Conservation (phyloP, 2,888 invertebrate species). For the Ganaspis brasiliensis region DNA sequence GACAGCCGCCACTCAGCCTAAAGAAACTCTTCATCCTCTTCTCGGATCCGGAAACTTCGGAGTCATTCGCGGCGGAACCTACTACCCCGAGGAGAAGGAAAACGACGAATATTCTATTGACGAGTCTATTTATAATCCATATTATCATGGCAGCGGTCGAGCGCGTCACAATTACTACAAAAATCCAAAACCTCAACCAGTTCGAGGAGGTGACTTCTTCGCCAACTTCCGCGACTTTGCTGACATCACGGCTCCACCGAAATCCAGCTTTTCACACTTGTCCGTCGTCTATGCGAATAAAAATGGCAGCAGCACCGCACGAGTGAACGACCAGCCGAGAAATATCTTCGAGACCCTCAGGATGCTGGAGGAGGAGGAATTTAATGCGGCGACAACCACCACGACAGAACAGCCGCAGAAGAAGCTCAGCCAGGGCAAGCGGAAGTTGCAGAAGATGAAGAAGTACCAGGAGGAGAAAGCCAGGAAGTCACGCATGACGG, state of each 20-base stretch:
- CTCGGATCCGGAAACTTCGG: constrained; percentile 90
- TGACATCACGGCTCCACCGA: constrained; percentile 92
- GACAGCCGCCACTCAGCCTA: constrained; percentile 65
- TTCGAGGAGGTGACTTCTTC: constrained; percentile 88
- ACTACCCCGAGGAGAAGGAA: constrained; percentile 86
- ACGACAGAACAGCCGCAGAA: constrained; percentile 75
- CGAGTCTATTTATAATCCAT: constrained; percentile 84
- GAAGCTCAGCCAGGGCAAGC: constrained; percentile 77
- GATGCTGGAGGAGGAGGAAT: constrained; percentile 85
- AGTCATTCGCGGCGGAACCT: constrained; percentile 92
- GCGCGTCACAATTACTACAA: constrained; percentile 86
- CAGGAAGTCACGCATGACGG: constrained; percentile 75
- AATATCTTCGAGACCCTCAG: constrained; percentile 92
- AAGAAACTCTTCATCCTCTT: constrained; percentile 82
- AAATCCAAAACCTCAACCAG: constrained; percentile 88
- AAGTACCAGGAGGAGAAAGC: constrained; percentile 78
- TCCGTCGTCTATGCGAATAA: constrained; percentile 93
- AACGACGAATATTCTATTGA: constrained; percentile 85
- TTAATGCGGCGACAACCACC: constrained; percentile 59
- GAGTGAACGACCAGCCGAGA: constrained; percentile 85
- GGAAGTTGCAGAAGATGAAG: constrained; percentile 76
- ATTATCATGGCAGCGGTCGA: constrained; percentile 86
- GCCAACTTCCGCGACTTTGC: constrained; percentile 95
- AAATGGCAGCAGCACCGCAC: constrained; percentile 85
- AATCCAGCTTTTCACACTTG: constrained; percentile 90